Evolutionary conservation across 2,888 invertebrate genomes (phyloP).

Genomic region (Acleris emargana): DNA sequence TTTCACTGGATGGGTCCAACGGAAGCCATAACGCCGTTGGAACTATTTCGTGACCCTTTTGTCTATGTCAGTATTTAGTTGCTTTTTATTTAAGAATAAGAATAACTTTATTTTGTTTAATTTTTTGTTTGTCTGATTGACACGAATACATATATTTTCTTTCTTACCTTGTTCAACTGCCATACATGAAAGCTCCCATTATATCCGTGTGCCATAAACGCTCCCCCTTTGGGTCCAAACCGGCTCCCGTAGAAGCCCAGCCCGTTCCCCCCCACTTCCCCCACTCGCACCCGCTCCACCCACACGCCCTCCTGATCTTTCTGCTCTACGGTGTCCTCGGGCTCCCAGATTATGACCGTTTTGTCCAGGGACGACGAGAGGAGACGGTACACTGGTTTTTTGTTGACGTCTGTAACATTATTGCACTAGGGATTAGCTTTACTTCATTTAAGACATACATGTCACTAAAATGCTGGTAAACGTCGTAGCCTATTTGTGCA

Average conservation of each 20-base stretch:
- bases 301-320: conserved; percentile 82
- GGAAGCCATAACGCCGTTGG: no score
- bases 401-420: conserved; percentile 6
- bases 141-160: no score
- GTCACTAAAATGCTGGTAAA: no score
- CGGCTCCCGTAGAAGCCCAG: conserved; percentile 96
- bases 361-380: conserved; percentile 97
- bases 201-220: conserved; percentile 94
- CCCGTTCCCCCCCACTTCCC: conserved; percentile 96
- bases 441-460: no score
- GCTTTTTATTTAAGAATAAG: no score
- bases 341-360: conserved; percentile 95
- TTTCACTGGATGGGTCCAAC: no score
- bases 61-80: no score
- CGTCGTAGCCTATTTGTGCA: no score
- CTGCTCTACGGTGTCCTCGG: conserved; percentile 63
- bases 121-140: no score
- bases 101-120: no score
- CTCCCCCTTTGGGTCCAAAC: conserved; percentile 87
- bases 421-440: background rate
- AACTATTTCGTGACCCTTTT: no score
- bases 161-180: conserved; percentile 83
- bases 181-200: conserved; percentile 96
- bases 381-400: conserved; percentile 75
- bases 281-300: conserved; percentile 92